phyloP scores from a whole-genome alignment of 2,113 vertebrate species.

The Cynoglossus semilaevis region DNA sequence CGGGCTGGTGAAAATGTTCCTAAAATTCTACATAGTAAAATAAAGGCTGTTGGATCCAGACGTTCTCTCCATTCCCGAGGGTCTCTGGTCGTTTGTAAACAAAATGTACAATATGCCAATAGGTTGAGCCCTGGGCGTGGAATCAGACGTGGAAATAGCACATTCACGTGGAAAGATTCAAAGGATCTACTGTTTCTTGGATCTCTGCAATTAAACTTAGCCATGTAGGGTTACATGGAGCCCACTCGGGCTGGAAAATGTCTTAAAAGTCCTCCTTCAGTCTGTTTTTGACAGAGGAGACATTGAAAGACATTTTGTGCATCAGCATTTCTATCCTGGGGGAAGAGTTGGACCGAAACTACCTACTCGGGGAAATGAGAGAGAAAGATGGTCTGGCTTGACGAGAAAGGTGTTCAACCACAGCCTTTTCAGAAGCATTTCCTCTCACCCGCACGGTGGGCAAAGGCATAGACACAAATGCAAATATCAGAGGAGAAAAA shows the following conservation, averaged over 20 bases:
- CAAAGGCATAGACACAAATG: background rate
- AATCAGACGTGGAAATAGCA: constrained; percentile 37
- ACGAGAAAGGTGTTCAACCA: constrained; percentile 18
- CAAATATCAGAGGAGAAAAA: too few species aligned
- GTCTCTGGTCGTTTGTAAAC: constrained; percentile 65
- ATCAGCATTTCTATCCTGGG: constrained; percentile 41
- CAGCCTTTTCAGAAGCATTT: constrained; percentile 17
- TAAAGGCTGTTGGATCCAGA: constrained; percentile 18
- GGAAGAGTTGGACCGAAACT: constrained; percentile 22
- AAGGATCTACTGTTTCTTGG: constrained; percentile 53
- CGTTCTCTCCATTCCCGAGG: constrained; percentile 40
- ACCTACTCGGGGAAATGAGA: constrained; percentile 24
- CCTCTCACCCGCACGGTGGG: constrained; percentile 3
- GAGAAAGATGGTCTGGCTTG: constrained; percentile 55
- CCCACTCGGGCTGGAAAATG: constrained; percentile 49
- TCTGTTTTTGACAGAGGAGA: constrained; percentile 49
- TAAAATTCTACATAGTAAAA: constrained; percentile 20
- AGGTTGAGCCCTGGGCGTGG: constrained; percentile 37
- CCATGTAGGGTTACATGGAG: constrained; percentile 35
- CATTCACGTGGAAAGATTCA: constrained; percentile 43
- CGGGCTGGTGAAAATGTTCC: constrained; percentile 16
- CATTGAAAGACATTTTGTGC: constrained; percentile 52
- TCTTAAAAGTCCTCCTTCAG: constrained; percentile 11
- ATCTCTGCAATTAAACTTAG: constrained; percentile 38
- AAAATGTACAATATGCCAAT: constrained; percentile 51